These are phyloP conservation scores for Zele albiditarsus DNA, from an alignment of 2,888 invertebrate genomes.

Conservation along the genomic window DNA sequence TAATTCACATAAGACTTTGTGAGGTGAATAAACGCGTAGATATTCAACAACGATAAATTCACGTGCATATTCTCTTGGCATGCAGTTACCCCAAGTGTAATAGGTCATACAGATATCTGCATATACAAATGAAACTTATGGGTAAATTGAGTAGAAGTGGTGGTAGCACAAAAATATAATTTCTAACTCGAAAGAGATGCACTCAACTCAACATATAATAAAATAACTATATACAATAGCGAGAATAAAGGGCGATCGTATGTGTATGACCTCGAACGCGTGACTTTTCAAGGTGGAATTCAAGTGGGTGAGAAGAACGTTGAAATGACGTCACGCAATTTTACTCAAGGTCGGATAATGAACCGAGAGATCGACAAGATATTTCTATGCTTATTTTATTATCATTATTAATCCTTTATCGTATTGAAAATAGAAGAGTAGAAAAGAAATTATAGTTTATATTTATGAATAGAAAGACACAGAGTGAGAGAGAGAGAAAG, in stretches of 20 bases:
- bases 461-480: background rate
- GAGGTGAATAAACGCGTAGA: slow-evolving; percentile 24
- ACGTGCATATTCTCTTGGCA: slow-evolving; percentile 10
- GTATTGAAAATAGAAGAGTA: too few relatives aligned
- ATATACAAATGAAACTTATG: background rate
- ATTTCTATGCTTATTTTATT: slow-evolving; percentile 40
- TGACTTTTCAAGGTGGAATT: slow-evolving; percentile 59
- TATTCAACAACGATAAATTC: slow-evolving; percentile 22
- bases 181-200: background rate
- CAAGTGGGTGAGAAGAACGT: slow-evolving; percentile 57
- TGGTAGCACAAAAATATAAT: slow-evolving; percentile 1
- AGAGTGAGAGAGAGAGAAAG: background rate
- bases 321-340: slow-evolving; percentile 61
- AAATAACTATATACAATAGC: background rate
- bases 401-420: background rate
- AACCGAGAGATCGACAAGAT: slow-evolving; percentile 53
- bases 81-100: background rate
- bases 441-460: too few relatives aligned
- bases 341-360: slow-evolving; percentile 68
- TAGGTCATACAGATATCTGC: background rate
- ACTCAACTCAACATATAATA: background rate
- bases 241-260: slow-evolving; percentile 36
- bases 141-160: background rate
- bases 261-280: slow-evolving; percentile 60
- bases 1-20: slow-evolving; percentile 25